Percentiles rank a stretch among this genome's conserved stretches.
Conservation (phyloP, 1,140 invertebrate species). For the Chymomyza costata region DNA sequence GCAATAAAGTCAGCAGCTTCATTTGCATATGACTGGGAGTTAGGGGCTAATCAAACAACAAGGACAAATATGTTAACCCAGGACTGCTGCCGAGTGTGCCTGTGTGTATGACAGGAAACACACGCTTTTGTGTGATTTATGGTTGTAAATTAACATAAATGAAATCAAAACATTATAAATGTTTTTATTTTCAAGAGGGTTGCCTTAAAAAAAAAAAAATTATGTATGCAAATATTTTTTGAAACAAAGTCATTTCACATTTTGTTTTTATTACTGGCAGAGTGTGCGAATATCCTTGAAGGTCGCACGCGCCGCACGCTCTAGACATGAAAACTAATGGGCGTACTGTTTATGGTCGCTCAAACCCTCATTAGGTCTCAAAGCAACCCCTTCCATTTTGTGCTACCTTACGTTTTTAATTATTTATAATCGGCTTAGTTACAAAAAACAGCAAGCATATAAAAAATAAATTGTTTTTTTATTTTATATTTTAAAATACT, state of each 20-base stretch:
- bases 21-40: constrained; percentile 40
- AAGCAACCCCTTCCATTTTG: constrained; percentile 20
- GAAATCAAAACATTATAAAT: constrained; percentile 66
- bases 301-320: constrained; percentile 48
- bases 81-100: background rate
- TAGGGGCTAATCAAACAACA: constrained; percentile 49
- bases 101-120: constrained; percentile 57
- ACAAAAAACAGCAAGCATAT: constrained; percentile 14
- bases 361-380: constrained; percentile 44
- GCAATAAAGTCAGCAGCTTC: constrained; percentile 18
- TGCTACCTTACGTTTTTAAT: constrained; percentile 40
- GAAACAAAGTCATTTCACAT: constrained; percentile 56
- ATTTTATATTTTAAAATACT: constrained; percentile 17
- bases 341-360: constrained; percentile 59
- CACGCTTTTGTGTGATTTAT: constrained; percentile 56
- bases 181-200: constrained; percentile 46
- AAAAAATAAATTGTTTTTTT: constrained; percentile 7
- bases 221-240: constrained; percentile 51
- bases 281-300: constrained; percentile 49
- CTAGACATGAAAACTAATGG: constrained; percentile 52
- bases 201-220: constrained; percentile 13
- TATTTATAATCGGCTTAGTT: constrained; percentile 61
- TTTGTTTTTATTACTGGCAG: background rate
- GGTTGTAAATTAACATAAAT: constrained; percentile 60
- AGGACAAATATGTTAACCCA: constrained; percentile 31